These are phyloP conservation scores for Pygoscelis adeliae DNA, from an alignment of 2,113 vertebrate genomes.

Conservation along the genomic window DNA sequence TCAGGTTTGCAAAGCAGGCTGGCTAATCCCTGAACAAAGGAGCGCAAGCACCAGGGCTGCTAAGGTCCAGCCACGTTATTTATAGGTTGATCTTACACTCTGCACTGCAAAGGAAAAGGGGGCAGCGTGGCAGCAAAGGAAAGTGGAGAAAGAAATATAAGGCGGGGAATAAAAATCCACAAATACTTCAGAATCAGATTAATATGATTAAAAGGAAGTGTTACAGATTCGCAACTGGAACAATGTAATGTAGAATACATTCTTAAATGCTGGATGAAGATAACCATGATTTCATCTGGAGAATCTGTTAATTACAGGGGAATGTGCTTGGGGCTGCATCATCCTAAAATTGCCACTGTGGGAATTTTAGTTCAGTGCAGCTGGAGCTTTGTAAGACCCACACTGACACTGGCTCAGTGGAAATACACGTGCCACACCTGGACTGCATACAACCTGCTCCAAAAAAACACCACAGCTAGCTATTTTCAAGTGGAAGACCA, in stretches of 20 bases:
- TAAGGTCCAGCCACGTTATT: neutral
- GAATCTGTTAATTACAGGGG: neutral
- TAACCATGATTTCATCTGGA: neutral
- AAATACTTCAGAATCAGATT: neutral
- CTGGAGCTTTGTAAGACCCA: neutral
- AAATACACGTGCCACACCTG: neutral
- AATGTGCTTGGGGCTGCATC: rapidly evolving
- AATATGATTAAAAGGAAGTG: neutral
- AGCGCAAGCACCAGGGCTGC: neutral
- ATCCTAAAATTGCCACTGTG: neutral
- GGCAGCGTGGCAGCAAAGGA: neutral
- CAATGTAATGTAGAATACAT: neutral
- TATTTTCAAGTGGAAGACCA: neutral
- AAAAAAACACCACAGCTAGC: neutral
- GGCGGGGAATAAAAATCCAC: neutral
- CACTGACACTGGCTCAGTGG: neutral
- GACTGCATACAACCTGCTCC: neutral
- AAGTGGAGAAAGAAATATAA: neutral
- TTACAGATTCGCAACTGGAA: neutral
- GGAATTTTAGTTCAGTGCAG: no score
- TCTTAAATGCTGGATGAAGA: neutral
- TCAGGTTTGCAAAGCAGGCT: neutral
- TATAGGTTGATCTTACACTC: neutral
- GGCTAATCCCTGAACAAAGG: neutral
- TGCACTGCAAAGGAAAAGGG: neutral